Evolutionary conservation across 2,113 vertebrate species (phyloP).

Genomic region (Tor tambroides): DNA sequence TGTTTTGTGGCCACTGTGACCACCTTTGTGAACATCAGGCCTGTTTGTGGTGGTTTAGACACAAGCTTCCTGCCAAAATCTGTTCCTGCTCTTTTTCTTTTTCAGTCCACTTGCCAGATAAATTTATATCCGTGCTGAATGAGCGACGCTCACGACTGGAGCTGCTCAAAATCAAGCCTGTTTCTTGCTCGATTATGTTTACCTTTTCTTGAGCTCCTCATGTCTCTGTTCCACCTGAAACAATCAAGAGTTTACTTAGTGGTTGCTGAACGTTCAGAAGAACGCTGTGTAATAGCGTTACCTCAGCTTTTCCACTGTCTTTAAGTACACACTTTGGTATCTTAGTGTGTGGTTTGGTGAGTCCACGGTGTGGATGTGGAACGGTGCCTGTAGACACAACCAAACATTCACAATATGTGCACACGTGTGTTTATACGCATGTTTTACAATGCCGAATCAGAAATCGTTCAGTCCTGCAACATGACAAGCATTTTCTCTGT

Average conservation of each 20-base stretch:
- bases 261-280: slow-evolving; percentile 12
- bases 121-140: background rate
- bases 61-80: slow-evolving; percentile 48
- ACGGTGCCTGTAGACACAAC: background rate
- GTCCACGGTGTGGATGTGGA: slow-evolving; percentile 19
- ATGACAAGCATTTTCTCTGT: slow-evolving; percentile 19
- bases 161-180: slow-evolving; percentile 19
- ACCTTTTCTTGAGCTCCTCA: slow-evolving; percentile 26
- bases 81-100: slow-evolving; percentile 19
- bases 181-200: slow-evolving; percentile 16
- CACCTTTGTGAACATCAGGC: slow-evolving; percentile 67
- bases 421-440: background rate
- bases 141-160: slow-evolving; percentile 9
- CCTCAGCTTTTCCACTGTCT: slow-evolving; percentile 31
- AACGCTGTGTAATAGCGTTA: slow-evolving; percentile 14
- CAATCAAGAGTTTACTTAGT: slow-evolving; percentile 30
- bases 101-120: background rate
- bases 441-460: slow-evolving; percentile 27
- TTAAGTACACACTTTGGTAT: background rate
- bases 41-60: slow-evolving; percentile 68
- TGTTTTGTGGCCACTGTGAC: slow-evolving; percentile 56
- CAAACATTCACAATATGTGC: slow-evolving; percentile 31
- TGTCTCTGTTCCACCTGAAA: slow-evolving; percentile 43
- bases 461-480: slow-evolving; percentile 8
- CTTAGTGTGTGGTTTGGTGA: slow-evolving; percentile 15